Evolutionary conservation across 1,140 invertebrate genomes (phyloP), one percentile per base, ranked within the genome.

Genomic region (Drosophila virilis): DNA sequence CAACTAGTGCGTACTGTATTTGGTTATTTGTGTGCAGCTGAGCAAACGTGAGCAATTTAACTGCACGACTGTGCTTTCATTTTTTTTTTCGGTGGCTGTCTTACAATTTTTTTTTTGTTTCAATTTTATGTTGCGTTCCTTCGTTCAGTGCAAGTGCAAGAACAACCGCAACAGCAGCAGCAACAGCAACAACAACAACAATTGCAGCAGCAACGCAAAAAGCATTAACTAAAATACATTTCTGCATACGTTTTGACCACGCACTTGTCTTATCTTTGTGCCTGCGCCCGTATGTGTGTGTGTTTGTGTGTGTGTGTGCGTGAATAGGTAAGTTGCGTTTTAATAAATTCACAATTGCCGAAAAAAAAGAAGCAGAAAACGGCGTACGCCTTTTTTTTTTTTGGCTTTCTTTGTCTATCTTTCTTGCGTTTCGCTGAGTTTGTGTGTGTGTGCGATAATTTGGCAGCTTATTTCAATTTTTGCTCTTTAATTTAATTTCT

Each of bases 91-190:
- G 33, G 48, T 64, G 42, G 1, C 10, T 9, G 32, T 57, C 38
- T 10, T 9, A 28, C 22, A 43, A 40, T 48, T 6, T 35, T 45
- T 8, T 40, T 50, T 15, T 43, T 43, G 33, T 51, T 52, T 42
- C 43, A 28, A 48, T 45, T 48, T 48, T 55, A 13, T 55, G 35
- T 64, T 48, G 66, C 22, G 28, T 51, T 48, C 40, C 32, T 50
- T 33, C 32, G 66, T 38, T 55, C 32, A 45, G 50, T 60, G 61
- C 59, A 61, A 61, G 66, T 71, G 60, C 42, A 66, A 66, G 32
- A 72, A 59, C 35, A 61, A 55, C 28, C 52, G 43, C 22, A 64
- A 45, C 13, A 64, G 43, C 8, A 62, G 37, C 15, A 42, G 12
- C 35, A 54, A 1, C 38, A 37, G 33, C 13, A 22, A 17, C 17